A percentile compares a stretch with the other conserved stretches of the same genome.
phyloP scores from a whole-genome alignment of 1,140 invertebrate species.

The Drosophila pachea region DNA sequence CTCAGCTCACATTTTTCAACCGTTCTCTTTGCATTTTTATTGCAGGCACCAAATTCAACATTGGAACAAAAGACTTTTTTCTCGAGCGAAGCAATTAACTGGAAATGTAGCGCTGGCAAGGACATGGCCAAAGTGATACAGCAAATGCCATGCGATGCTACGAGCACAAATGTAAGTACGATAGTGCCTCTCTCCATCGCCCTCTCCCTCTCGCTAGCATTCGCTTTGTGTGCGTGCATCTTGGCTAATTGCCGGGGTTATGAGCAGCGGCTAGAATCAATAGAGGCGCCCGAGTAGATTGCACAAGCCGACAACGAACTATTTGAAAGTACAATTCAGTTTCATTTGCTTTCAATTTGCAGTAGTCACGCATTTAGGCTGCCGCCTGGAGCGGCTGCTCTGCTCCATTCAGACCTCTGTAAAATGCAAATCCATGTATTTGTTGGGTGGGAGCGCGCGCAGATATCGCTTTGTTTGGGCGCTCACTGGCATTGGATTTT shows the following conservation, averaged over 20 bases:
- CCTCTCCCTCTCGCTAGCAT: not conserved
- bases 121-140: slow-evolving; percentile 75
- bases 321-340: slow-evolving; percentile 41
- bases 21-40: slow-evolving; percentile 35
- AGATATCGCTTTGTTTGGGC: not conserved
- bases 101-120: slow-evolving; percentile 70
- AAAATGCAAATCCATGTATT: not conserved
- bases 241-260: slow-evolving; percentile 64
- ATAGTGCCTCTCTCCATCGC: no score
- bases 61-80: slow-evolving; percentile 57
- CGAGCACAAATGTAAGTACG: slow-evolving; percentile 75
- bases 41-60: slow-evolving; percentile 54
- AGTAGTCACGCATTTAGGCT: slow-evolving; percentile 53
- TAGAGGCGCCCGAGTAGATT: slow-evolving; percentile 17
- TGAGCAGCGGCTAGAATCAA: slow-evolving; percentile 42
- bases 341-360: slow-evolving; percentile 75
- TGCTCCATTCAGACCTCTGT: not conserved
- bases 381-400: slow-evolving; percentile 27
- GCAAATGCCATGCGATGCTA: slow-evolving; percentile 74
- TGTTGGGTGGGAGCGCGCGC: not conserved
- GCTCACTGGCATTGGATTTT: slow-evolving; percentile 12
- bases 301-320: slow-evolving; percentile 2
- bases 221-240: slow-evolving; percentile 28
- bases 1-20: slow-evolving; percentile 20
- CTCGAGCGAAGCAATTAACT: slow-evolving; percentile 68